Base-by-base conservation (phyloP, 1,140 invertebrate genomes). In the Bradynema listronoti region DNA sequence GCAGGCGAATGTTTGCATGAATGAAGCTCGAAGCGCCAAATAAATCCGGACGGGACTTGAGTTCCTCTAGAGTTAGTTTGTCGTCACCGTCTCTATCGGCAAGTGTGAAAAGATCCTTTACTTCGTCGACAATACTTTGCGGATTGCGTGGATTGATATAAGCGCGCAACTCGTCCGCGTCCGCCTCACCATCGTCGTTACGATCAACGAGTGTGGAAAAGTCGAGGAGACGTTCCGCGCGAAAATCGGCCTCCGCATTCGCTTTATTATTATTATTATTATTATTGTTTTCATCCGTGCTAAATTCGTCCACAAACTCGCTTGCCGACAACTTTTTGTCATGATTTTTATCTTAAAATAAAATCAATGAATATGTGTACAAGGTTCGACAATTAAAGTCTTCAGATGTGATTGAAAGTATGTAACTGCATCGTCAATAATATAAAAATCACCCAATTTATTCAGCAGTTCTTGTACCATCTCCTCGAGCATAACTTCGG, bases 401-500 rank as follows among this genome's bases (percentile, higher is more conserved):
- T n/a, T n/a, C n/a, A n/a, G n/a, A 58, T 57, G n/a, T 6, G 7
- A 25, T 5, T 1, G 14, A 4, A 9, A 49, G 22, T 6, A 3
- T 50, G 4, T 9, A 4, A n/a, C 3, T 25, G 9, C 16, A 50
- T 50, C 3, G 30, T 59, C 1, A 19, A 11, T 24, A 6, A 5
- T 46, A 56, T 25, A 51, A 11, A 25, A 59, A 52, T 29, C 59
- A 67, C 62, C 62, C 24, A 64, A 67, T 9, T 53, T 16, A 33
- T 67, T 68, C n/a, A 66, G 22, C 22, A 66, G 62, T 11, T 68
- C 65, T 30, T 66, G 56, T 33, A 65, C 53, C 64, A 66, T 68
- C 4, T 63, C 64, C 9, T 46, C 53, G 1, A 66, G 60, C 50
- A 64, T 55, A 14, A 68, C 29, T 24, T 64, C 42, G 14, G 56